Evolutionary conservation across 2,797 vertebrate genomes (phyloP), one percentile per base, ranked within the genome.

Genomic region (Anguilla anguilla): DNA sequence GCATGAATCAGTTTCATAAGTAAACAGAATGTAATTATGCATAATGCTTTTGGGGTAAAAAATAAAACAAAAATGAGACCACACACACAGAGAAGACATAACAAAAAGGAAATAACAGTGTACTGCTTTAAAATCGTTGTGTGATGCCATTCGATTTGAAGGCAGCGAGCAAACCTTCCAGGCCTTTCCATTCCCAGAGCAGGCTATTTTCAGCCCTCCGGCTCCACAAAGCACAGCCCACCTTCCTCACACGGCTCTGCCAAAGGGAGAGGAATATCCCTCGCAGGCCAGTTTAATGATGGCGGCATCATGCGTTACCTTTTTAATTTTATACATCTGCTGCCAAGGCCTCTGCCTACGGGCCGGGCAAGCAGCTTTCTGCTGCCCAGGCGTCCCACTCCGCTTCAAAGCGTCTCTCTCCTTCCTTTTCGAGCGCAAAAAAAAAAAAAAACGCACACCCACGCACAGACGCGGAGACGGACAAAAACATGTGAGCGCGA

Each of bases 291-390:
- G 89, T 85, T 89, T 89, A 49, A 83, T 67, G 25, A 79, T 72
- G 4, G 61, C 64, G 84, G 85, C 86, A 13, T 53, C 51, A 89
- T 89, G 86, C 89, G 88, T 91, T 89, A 89, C 87, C 82, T 77
- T 87, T 53, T 89, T 89, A 83, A 89, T 88, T 88, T 88, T 25
- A 61, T 85, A 64, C 69, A 85, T 86, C 85, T 51, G 28, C 25
- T 82, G 19, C 77, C 77, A 79, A 79, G 74, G 43, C 31, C 74
- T 39, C 74, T 81, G 35, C 77, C 43, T 49, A 49, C 39, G 43
- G 77, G 39, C 13, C 5, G 43, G 43, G 43, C 43, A 0, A 49
- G 19, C 0, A 28, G 77, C 43, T 46, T 49, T 81, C 5, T 46
- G 77, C 39, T 81, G 77, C 43, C 22, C 3, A 19, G 6, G 5